Percentiles rank a stretch among this genome's conserved stretches.
Conservation (phyloP, 2,113 vertebrate genomes). For the Gadus chalcogrammus region DNA sequence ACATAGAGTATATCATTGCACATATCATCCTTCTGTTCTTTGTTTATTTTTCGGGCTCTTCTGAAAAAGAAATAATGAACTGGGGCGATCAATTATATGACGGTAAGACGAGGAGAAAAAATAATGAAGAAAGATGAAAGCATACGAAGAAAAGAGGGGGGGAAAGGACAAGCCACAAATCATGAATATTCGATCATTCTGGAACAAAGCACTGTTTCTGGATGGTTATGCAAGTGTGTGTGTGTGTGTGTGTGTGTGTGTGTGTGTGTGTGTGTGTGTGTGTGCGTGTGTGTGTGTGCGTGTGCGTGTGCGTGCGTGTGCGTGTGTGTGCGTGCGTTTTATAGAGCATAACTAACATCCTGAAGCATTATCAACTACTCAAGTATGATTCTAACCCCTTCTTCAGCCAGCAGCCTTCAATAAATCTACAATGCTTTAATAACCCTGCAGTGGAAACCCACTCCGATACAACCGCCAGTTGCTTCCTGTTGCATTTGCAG, state of each 20-base stretch:
- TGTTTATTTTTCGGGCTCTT: no score
- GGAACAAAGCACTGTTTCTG: constrained; percentile 15
- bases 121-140: constrained; percentile 11
- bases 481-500: no score
- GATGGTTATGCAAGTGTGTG: constrained; percentile 35
- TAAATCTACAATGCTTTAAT: background rate
- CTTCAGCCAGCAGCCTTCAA: constrained; percentile 16
- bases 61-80: no score
- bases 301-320: constrained; percentile 30
- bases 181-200: constrained; percentile 57
- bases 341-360: constrained; percentile 65
- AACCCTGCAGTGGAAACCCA: background rate
- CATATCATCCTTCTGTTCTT: no score
- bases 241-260: constrained; percentile 15
- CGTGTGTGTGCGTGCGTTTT: constrained; percentile 44
- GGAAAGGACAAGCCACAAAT: constrained; percentile 12
- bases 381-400: constrained; percentile 26
- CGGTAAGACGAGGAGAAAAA: constrained; percentile 23
- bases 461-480: no score
- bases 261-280: constrained; percentile 28
- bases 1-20: no score
- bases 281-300: constrained; percentile 29
- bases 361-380: constrained; percentile 53
- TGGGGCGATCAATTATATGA: constrained; percentile 47
- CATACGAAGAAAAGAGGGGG: background rate